Evolutionary conservation across 2,113 vertebrate species (phyloP).

Genomic region (Holacanthus passer): DNA sequence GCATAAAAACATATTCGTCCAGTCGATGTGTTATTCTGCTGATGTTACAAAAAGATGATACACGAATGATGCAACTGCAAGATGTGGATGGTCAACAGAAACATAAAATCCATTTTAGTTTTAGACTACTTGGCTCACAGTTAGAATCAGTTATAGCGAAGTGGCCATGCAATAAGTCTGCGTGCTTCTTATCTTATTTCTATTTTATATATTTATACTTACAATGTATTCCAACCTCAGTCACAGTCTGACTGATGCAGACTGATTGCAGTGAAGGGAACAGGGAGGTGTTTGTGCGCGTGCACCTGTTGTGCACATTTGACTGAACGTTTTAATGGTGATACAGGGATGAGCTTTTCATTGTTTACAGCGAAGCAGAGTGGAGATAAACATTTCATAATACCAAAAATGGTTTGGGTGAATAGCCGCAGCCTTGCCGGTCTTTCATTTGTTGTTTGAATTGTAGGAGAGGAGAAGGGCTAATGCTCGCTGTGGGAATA

Average conservation of each 20-base stretch:
- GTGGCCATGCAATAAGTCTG: neutral
- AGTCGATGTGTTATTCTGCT: neutral
- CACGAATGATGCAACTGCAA: conserved; percentile 12
- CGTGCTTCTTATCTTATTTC: neutral
- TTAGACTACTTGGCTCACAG: neutral
- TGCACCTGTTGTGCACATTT: conserved; percentile 57
- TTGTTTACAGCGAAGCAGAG: conserved; percentile 43
- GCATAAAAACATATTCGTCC: conserved; percentile 11
- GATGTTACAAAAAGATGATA: conserved; percentile 25
- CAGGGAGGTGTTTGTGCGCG: conserved; percentile 20
- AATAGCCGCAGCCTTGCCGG: conserved; percentile 33
- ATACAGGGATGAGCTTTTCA: conserved; percentile 56
- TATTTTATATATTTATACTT: conserved; percentile 15
- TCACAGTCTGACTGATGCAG: conserved; percentile 36
- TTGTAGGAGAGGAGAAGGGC: conserved; percentile 40
- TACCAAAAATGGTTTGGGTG: conserved; percentile 35
- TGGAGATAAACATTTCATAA: conserved; percentile 66
- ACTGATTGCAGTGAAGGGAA: conserved; percentile 49
- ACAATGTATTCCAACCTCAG: conserved; percentile 9
- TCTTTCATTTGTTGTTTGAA: conserved; percentile 64
- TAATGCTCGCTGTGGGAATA: conserved; percentile 58
- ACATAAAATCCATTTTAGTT: conserved; percentile 17
- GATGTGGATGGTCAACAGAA: neutral
- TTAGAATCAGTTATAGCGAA: conserved; percentile 9
- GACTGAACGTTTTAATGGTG: conserved; percentile 44